Evolutionary conservation across 53 echinoderm and acorn worm species (phyloP).

Genomic region (Holothuria leucospilota): DNA sequence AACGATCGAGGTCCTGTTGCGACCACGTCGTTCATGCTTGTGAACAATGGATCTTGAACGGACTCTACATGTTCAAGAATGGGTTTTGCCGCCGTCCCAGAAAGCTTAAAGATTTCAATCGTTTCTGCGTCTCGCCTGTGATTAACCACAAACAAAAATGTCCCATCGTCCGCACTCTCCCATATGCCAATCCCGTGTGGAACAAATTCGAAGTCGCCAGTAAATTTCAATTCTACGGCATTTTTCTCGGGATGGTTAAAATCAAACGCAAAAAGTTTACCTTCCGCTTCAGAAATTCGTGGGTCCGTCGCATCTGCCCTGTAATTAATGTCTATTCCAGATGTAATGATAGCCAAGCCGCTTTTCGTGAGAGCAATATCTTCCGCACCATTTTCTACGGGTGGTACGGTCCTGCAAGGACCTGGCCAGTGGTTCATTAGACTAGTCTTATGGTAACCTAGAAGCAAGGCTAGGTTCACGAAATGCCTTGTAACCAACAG

Average conservation of each 20-base stretch:
- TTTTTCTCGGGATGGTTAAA: constrained; percentile 17
- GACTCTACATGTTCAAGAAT: constrained; percentile 1
- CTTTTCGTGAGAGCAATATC: background rate
- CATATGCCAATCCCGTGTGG: constrained; percentile 10
- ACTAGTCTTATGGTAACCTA: constrained; percentile 15
- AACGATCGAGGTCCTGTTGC: background rate
- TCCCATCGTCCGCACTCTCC: background rate
- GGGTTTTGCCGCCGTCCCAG: background rate
- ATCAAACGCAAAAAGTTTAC: constrained; percentile 9
- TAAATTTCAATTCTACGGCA: background rate
- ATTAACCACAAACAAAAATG: constrained; percentile 1
- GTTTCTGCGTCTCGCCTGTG: background rate
- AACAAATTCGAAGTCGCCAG: background rate
- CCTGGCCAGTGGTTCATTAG: constrained; percentile 11
- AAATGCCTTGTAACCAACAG: background rate
- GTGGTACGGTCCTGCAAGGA: constrained; percentile 13
- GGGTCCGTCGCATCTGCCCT: background rate
- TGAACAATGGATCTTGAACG: constrained; percentile 1
- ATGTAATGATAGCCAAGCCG: constrained; percentile 13
- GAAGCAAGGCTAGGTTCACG: background rate
- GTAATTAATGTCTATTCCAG: background rate
- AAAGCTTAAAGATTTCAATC: constrained; percentile 2
- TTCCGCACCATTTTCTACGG: constrained; percentile 5
- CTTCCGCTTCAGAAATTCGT: background rate
- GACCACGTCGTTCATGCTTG: constrained; percentile 8